phyloP scores from a whole-genome alignment of 1,140 invertebrate species.

The Brachionus angularis region DNA sequence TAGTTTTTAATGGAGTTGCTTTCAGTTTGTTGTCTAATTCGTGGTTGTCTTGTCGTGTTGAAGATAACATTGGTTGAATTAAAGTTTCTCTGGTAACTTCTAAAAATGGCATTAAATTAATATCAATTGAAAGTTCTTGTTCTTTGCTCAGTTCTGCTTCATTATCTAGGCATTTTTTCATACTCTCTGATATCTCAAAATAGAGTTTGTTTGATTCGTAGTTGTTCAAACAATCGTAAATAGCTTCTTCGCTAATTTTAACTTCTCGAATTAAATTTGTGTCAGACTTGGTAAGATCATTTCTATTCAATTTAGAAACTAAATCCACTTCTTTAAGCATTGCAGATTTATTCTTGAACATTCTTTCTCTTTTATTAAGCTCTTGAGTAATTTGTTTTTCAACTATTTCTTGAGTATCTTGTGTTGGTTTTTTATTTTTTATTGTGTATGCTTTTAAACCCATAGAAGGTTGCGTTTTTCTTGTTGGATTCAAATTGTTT shows the following conservation, averaged over 20 bases:
- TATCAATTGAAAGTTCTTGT: neutral
- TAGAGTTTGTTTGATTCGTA: neutral
- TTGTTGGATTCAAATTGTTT: neutral
- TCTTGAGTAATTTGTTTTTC: neutral
- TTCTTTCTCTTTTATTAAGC: neutral
- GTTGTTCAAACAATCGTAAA: constrained; percentile 17
- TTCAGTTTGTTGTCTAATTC: neutral
- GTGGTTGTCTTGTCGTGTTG: neutral
- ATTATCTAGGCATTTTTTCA: neutral
- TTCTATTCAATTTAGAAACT: neutral
- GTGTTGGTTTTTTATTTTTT: neutral
- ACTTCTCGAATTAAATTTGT: constrained; percentile 9
- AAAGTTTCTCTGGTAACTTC: constrained; percentile 7
- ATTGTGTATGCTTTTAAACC: constrained; percentile 30
- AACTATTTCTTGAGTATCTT: neutral
- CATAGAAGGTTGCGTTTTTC: constrained; percentile 20
- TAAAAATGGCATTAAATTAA: constrained; percentile 1
- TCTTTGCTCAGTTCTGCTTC: neutral
- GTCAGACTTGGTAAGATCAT: neutral
- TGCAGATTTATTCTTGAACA: constrained; percentile 9
- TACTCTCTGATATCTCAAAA: neutral
- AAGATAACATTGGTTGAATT: neutral
- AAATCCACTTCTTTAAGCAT: neutral
- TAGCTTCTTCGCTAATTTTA: neutral
- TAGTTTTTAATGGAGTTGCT: neutral